Evolutionary conservation across 1,140 invertebrate species (phyloP).

Genomic region (Ctenoplectra terminalis): DNA sequence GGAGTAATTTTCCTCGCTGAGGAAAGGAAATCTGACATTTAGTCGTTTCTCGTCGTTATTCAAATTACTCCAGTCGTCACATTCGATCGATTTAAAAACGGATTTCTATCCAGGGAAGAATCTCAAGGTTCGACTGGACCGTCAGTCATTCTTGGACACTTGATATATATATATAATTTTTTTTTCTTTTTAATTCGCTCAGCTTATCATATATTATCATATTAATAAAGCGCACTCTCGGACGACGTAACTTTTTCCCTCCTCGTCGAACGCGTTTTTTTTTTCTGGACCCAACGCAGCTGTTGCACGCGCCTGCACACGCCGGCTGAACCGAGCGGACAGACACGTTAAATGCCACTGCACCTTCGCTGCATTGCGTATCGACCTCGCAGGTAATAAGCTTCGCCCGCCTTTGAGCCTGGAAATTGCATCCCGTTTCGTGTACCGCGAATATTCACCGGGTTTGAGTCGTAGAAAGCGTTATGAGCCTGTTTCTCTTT

Average conservation of each 20-base stretch:
- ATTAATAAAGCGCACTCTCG: conserved; percentile 7
- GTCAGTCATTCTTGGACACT: no score
- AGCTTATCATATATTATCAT: background rate
- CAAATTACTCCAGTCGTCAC: background rate
- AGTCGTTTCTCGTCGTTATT: background rate
- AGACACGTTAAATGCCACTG: conserved; percentile 48
- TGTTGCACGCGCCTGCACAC: conserved; percentile 11
- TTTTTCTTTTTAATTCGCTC: background rate
- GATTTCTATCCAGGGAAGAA: background rate
- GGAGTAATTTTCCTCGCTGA: background rate
- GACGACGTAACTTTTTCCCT: background rate
- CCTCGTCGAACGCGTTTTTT: background rate
- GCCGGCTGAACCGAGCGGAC: background rate
- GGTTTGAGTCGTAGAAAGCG: conserved; percentile 1
- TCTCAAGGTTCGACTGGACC: background rate
- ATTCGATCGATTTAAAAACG: background rate
- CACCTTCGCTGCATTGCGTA: conserved; percentile 30
- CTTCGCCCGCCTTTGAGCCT: conserved; percentile 30
- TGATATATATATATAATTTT: background rate
- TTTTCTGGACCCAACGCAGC: background rate
- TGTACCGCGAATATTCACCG: background rate
- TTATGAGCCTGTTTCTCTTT: background rate
- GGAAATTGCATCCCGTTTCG: conserved; percentile 45
- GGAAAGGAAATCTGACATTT: conserved; percentile 25
- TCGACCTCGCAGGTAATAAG: conserved; percentile 38